A percentile compares a stretch with the other conserved stretches of the same genome.
phyloP scores from a whole-genome alignment of 1,140 invertebrate species.

The Brachionus plicatilis region DNA sequence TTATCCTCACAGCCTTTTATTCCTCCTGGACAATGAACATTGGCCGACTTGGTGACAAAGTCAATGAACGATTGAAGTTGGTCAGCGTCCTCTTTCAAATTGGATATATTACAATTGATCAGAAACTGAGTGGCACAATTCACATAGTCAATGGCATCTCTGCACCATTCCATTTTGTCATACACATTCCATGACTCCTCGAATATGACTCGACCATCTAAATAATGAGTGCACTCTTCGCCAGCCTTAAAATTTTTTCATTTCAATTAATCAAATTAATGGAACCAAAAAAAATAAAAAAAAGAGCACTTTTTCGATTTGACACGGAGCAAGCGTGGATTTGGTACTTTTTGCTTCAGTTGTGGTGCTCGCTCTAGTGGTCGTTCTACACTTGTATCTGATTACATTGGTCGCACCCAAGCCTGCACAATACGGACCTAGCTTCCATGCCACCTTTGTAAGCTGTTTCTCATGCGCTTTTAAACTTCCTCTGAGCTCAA shows the following conservation, averaged over 20 bases:
- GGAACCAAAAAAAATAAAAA: neutral
- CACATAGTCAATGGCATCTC: constrained; percentile 22
- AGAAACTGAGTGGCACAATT: constrained; percentile 30
- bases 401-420: constrained; percentile 17
- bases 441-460: neutral
- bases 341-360: constrained; percentile 14
- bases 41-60: constrained; percentile 10
- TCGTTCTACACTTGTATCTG: constrained; percentile 34
- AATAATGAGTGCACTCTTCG: constrained; percentile 3
- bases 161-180: constrained; percentile 41
- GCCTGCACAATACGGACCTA: constrained; percentile 39
- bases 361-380: constrained; percentile 19
- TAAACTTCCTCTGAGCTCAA: neutral
- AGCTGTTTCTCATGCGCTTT: neutral
- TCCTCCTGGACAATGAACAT: constrained; percentile 39
- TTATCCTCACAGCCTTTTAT: constrained; percentile 28
- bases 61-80: constrained; percentile 30
- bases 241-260: constrained; percentile 14
- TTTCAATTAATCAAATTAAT: neutral
- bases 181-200: constrained; percentile 19
- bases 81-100: constrained; percentile 32
- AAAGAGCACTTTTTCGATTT: neutral
- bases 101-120: constrained; percentile 39
- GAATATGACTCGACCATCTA: constrained; percentile 18
- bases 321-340: neutral